These are phyloP conservation scores for Bombyx huttoni DNA, from an alignment of 2,888 invertebrate genomes.

Conservation along the genomic window DNA sequence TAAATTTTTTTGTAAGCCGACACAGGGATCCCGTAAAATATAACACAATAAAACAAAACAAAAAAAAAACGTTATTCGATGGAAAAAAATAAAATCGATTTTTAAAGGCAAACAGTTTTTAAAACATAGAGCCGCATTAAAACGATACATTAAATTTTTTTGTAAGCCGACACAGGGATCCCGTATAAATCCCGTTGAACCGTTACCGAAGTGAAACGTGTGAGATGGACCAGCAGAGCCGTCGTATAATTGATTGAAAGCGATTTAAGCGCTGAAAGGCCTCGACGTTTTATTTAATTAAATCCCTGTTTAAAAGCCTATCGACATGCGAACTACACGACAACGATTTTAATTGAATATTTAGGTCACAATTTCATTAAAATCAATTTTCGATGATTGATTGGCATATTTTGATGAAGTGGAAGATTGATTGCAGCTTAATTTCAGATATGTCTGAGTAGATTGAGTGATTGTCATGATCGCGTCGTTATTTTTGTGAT, in stretches of 20 bases:
- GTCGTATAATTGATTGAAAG: conserved; percentile 20
- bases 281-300: conserved; percentile 19
- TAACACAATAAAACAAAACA: too few relatives aligned
- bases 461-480: too few relatives aligned
- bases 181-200: neutral
- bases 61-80: too few relatives aligned
- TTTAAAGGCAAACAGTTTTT: neutral
- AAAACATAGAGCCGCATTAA: neutral
- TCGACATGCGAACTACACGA: conserved; percentile 7
- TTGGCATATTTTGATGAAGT: neutral
- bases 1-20: neutral
- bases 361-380: neutral
- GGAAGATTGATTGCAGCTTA: neutral
- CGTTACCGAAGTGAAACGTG: conserved; percentile 1
- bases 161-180: neutral
- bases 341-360: neutral
- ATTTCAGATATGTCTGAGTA: neutral
- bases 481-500: too few relatives aligned
- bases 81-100: too few relatives aligned
- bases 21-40: neutral
- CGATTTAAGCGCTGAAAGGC: conserved; percentile 12
- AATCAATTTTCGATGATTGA: neutral
- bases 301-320: conserved; percentile 18
- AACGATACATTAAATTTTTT: neutral
- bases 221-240: conserved; percentile 13